These are phyloP conservation scores for Drosophila sechellia DNA, from an alignment of 1,140 invertebrate species.

Conservation along the genomic window DNA sequence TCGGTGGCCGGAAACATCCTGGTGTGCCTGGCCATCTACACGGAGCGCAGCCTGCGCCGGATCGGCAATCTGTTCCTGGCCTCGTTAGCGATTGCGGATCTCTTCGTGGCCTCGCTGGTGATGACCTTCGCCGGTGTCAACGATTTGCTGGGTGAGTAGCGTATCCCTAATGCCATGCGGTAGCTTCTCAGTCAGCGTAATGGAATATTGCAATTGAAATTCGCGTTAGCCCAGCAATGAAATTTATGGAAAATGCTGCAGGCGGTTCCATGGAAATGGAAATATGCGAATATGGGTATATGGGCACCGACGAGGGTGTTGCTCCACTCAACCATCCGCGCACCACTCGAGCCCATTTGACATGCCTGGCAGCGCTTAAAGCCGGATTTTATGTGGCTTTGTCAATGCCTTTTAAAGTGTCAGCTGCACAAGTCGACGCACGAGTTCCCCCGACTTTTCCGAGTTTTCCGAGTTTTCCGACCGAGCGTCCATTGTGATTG, in stretches of 20 bases:
- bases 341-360: constrained; percentile 31
- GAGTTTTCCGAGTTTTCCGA: constrained; percentile 11
- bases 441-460: constrained; percentile 36
- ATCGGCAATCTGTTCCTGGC: constrained; percentile 98
- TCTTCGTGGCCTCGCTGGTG: constrained; percentile 96
- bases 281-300: not conserved
- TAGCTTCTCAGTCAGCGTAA: constrained; percentile 20
- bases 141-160: constrained; percentile 88
- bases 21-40: constrained; percentile 98
- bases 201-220: constrained; percentile 77
- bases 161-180: constrained; percentile 5
- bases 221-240: constrained; percentile 45
- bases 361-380: constrained; percentile 73
- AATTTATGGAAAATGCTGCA: constrained; percentile 79
- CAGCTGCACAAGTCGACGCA: constrained; percentile 57
- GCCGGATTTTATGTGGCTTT: constrained; percentile 59
- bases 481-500: constrained; percentile 29
- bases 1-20: constrained; percentile 97
- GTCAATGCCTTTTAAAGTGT: constrained; percentile 71
- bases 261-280: constrained; percentile 39
- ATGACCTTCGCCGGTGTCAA: constrained; percentile 97
- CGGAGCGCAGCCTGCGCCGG: constrained; percentile 94
- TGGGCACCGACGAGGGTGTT: constrained; percentile 8
- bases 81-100: constrained; percentile 97
- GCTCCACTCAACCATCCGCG: constrained; percentile 15